phyloP scores from a whole-genome alignment of 2,888 invertebrate species.

The Yponomeuta sedellus region DNA sequence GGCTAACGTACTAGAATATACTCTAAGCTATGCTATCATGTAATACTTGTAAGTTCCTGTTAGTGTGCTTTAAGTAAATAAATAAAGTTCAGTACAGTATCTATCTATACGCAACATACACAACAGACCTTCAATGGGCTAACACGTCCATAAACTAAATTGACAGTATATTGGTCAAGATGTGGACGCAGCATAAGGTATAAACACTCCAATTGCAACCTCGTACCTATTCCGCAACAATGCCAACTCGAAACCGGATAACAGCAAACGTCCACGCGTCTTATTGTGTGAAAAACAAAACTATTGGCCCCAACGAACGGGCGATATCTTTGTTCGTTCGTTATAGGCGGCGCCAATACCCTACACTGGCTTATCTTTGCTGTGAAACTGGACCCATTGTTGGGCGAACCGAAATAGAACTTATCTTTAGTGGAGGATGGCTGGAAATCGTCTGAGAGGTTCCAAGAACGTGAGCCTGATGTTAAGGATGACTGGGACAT shows the following conservation, averaged over 20 bases:
- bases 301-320: background rate
- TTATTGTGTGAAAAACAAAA: conserved; percentile 1
- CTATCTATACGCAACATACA: no score
- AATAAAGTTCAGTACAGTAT: no score
- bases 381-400: conserved; percentile 3
- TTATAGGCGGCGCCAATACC: conserved; percentile 10
- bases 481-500: background rate
- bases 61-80: no score
- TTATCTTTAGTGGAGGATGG: background rate
- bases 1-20: no score
- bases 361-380: conserved; percentile 3
- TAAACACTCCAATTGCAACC: background rate
- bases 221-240: background rate
- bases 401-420: background rate
- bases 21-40: no score
- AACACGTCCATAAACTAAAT: no score
- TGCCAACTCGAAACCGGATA: background rate
- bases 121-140: no score
- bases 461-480: background rate
- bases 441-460: background rate
- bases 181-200: no score
- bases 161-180: no score
- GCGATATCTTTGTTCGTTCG: conserved; percentile 9
- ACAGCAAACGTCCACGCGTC: background rate
- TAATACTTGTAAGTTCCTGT: no score